Conservation (phyloP, 2,797 vertebrate genomes). For the Falco columbarius region DNA sequence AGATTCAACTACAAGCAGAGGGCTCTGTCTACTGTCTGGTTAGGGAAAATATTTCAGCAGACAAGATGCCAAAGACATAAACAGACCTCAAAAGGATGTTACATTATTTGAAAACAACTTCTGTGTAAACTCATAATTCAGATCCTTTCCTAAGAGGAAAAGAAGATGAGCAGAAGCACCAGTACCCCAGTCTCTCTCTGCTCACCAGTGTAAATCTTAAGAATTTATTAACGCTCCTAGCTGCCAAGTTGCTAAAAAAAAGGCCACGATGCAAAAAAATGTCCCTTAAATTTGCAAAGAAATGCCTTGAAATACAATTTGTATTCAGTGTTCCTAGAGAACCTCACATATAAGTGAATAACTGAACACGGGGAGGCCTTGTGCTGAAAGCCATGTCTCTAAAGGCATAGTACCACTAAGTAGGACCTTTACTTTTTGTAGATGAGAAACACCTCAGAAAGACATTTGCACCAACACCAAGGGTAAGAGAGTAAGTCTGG, state of each 20-base stretch:
- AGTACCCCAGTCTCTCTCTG: background rate
- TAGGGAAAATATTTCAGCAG: background rate
- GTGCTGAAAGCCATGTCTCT: background rate
- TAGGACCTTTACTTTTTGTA: background rate
- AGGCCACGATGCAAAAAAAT: background rate
- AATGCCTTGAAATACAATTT: background rate
- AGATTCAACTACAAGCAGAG: background rate
- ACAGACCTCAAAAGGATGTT: background rate
- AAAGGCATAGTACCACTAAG: background rate
- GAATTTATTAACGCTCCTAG: background rate
- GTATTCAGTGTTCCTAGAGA: background rate
- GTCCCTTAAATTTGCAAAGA: background rate
- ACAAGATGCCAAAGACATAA: background rate
- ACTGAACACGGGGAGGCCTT: background rate
- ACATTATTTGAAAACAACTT: background rate
- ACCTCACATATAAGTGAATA: background rate
- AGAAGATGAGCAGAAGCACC: background rate
- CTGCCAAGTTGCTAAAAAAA: background rate
- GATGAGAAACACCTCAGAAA: background rate
- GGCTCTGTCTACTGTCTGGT: background rate
- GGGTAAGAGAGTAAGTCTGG: background rate
- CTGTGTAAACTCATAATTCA: background rate
- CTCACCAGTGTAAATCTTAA: background rate
- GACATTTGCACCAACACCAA: background rate
- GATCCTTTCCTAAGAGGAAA: background rate